Conservation (phyloP, 2,888 invertebrate genomes). For the Andrena trimmerana region DNA sequence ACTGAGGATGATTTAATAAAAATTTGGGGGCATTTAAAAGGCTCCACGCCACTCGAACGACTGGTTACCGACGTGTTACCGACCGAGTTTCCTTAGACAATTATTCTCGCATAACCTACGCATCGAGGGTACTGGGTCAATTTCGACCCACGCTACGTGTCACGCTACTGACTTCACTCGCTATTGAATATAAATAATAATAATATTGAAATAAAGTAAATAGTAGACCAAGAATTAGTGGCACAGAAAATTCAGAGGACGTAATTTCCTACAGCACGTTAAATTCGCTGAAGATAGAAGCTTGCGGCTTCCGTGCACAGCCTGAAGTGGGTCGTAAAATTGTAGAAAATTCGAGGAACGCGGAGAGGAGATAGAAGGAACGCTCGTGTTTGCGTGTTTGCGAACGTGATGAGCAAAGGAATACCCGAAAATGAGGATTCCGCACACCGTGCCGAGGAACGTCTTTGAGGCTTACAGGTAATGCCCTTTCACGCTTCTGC, state of each 20-base stretch:
- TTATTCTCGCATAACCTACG: too few species aligned
- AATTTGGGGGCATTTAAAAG: too few species aligned
- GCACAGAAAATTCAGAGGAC: too few species aligned
- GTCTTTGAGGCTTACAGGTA: conserved; percentile 78
- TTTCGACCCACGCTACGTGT: too few species aligned
- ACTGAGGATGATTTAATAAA: not conserved
- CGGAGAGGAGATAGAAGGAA: not conserved
- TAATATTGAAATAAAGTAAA: too few species aligned
- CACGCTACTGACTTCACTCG: too few species aligned
- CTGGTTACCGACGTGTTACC: too few species aligned
- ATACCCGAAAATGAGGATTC: conserved; percentile 73
- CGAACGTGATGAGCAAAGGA: conserved; percentile 16
- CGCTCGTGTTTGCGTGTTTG: conserved; percentile 16
- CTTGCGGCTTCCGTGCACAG: not conserved
- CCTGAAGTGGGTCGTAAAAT: conserved; percentile 13
- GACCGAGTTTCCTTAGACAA: too few species aligned
- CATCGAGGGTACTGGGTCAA: too few species aligned
- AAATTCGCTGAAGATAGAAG: conserved; percentile 31
- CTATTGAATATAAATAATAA: too few species aligned
- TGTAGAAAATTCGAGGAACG: conserved; percentile 1
- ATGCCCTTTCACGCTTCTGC: not conserved
- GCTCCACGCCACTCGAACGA: too few species aligned
- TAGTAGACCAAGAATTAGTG: too few species aligned
- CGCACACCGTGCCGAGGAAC: conserved; percentile 74
- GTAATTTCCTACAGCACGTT: not conserved